These are phyloP conservation scores for Paraescarpia echinospica DNA, from an alignment of 1,140 invertebrate species.

Conservation along the genomic window DNA sequence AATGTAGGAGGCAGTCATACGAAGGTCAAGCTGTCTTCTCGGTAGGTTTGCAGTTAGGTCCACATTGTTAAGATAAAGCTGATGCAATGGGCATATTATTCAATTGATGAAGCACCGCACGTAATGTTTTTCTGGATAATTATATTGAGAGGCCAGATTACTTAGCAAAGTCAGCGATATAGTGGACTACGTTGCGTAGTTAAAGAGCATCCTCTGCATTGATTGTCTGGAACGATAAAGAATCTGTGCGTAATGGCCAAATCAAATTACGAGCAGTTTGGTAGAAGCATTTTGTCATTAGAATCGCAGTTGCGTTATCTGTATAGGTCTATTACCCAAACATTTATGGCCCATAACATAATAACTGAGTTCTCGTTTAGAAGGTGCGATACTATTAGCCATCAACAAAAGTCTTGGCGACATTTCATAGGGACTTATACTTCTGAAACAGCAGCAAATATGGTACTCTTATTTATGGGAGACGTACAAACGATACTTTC, in stretches of 20 bases:
- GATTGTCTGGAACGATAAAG: not conserved
- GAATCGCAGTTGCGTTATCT: not conserved
- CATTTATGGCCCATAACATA: too few relatives aligned
- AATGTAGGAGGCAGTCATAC: not conserved
- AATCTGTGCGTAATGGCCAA: not conserved
- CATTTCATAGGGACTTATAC: not conserved
- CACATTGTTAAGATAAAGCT: not conserved
- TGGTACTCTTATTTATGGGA: not conserved
- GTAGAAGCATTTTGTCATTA: not conserved
- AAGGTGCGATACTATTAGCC: not conserved
- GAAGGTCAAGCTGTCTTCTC: not conserved
- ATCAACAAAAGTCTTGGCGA: not conserved
- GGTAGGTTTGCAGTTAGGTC: not conserved
- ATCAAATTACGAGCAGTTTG: not conserved
- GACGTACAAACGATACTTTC: not conserved
- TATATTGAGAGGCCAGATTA: not conserved
- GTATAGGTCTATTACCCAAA: too few relatives aligned
- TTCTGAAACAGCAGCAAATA: not conserved
- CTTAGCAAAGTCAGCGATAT: not conserved
- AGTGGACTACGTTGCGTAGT: not conserved
- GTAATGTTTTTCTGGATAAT: not conserved
- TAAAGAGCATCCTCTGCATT: not conserved
- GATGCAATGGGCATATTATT: not conserved
- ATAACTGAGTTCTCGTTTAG: too few relatives aligned
- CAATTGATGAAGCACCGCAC: not conserved